Evolutionary conservation across 2,888 invertebrate species (phyloP), one percentile per base, ranked within the genome.

Genomic region (Papilio demoleus): DNA sequence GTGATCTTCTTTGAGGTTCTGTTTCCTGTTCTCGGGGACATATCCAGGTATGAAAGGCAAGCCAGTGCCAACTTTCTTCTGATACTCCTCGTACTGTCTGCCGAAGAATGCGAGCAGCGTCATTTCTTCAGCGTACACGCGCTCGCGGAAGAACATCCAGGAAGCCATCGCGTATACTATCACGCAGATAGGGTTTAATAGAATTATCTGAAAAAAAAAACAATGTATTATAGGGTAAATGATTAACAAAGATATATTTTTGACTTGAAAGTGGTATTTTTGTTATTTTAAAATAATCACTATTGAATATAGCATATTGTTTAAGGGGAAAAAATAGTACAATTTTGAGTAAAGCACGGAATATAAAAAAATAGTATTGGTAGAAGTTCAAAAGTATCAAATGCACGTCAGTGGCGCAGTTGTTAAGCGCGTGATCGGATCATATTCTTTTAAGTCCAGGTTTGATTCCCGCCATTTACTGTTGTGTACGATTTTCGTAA

Each of bases 61-160:
- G 0, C 99, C 98, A 2, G 97, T 97, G 9, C 95, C 93, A 4
- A 99, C 98, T 75, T 88, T 90, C 72, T 95, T 93, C 87, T 99
- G 98, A 87, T 99, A 99, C 70, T 95, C 93, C 50, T 95, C 87
- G 85, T 99, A 99, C 66, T 97, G 94, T 71, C 95, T 94, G 0
- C 98, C 98, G 86, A 99, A 99, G 93, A 99, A 99, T 75, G 96
- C 95, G 8, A 99, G 86, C 67, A 99, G 91, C 4, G 96, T 96
- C 65, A 96, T 94, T 92, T 99, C 99, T 88, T 99, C 99, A 12
- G 96, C 94, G 70, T 93, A 94, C 45, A 99, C 95, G 65, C 99
- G 93, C 76, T 96, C 96, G 40, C 95, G 94, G 90, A 99, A 99
- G 91, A 99, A 99, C 66, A 93, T 93, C 98, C 99, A 99, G 22